These are phyloP conservation scores for Dendrophyllia cribrosa DNA, from an alignment of 64 coral and sea anemone species.

Conservation along the genomic window DNA sequence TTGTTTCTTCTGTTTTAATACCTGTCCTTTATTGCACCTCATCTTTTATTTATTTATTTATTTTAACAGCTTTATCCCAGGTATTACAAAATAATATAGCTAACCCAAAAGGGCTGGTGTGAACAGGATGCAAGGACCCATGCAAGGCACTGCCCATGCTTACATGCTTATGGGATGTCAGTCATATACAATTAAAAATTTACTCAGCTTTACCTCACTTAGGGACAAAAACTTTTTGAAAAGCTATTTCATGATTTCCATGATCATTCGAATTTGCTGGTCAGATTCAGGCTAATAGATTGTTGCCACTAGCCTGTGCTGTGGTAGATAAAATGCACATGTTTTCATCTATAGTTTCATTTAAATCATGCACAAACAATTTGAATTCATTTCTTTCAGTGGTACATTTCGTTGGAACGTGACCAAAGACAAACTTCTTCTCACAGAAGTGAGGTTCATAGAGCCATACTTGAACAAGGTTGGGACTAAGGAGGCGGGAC, in stretches of 20 bases:
- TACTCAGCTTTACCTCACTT: slow-evolving; percentile 2
- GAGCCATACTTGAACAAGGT: slow-evolving; percentile 70
- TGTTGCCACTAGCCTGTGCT: not conserved
- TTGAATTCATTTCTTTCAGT: slow-evolving; percentile 59
- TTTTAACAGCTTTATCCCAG: no score
- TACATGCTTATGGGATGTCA: not conserved
- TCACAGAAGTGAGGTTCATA: slow-evolving; percentile 50
- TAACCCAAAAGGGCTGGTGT: no score
- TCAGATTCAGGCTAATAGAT: slow-evolving; percentile 6
- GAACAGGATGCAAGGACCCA: not conserved
- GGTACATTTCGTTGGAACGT: slow-evolving; percentile 81
- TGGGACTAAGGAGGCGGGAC: slow-evolving; percentile 66
- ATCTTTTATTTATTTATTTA: not conserved
- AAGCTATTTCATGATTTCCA: not conserved
- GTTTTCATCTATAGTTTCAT: not conserved
- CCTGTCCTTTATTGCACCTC: not conserved
- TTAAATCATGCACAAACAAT: not conserved
- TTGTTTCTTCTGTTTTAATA: not conserved
- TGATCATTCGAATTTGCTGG: not conserved
- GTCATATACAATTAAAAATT: not conserved
- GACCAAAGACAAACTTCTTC: slow-evolving; percentile 63
- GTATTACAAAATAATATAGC: no score
- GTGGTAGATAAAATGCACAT: not conserved
- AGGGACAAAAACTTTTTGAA: not conserved
- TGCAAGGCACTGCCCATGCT: no score